Conservation (phyloP, 2,888 invertebrate species). For the Caenorhabditis zanzibari region DNA sequence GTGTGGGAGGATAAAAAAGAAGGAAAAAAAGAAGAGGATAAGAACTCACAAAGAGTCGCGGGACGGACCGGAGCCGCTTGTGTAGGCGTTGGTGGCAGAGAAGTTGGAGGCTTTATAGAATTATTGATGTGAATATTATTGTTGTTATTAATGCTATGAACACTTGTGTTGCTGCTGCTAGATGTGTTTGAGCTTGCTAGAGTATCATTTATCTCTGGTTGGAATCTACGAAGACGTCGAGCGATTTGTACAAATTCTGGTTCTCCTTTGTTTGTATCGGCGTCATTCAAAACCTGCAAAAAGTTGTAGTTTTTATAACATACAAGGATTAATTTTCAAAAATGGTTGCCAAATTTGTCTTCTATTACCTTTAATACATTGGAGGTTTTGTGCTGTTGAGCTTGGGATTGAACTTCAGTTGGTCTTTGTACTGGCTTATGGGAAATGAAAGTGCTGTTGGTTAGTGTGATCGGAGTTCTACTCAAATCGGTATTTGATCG, state of each 20-base stretch:
- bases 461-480: conserved; percentile 28
- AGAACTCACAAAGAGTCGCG: conserved; percentile 52
- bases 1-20: background rate
- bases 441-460: conserved; percentile 30
- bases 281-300: conserved; percentile 60
- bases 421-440: conserved; percentile 49
- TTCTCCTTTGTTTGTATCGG: conserved; percentile 36
- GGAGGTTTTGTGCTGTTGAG: conserved; percentile 42
- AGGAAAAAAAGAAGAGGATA: background rate
- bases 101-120: conserved; percentile 39
- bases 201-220: conserved; percentile 59
- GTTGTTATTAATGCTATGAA: conserved; percentile 24
- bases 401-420: conserved; percentile 41
- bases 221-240: conserved; percentile 56
- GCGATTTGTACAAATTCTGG: conserved; percentile 67
- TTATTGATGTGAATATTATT: conserved; percentile 26
- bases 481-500: conserved; percentile 34
- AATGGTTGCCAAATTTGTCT: background rate
- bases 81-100: conserved; percentile 39
- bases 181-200: conserved; percentile 6
- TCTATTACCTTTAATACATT: conserved; percentile 53
- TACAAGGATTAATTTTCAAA: background rate
- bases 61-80: conserved; percentile 56
- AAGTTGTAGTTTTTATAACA: background rate
- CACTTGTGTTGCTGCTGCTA: conserved; percentile 1